phyloP scores from a whole-genome alignment of 92 coral and sea anemone species.

The Epizoanthus stellaris region DNA sequence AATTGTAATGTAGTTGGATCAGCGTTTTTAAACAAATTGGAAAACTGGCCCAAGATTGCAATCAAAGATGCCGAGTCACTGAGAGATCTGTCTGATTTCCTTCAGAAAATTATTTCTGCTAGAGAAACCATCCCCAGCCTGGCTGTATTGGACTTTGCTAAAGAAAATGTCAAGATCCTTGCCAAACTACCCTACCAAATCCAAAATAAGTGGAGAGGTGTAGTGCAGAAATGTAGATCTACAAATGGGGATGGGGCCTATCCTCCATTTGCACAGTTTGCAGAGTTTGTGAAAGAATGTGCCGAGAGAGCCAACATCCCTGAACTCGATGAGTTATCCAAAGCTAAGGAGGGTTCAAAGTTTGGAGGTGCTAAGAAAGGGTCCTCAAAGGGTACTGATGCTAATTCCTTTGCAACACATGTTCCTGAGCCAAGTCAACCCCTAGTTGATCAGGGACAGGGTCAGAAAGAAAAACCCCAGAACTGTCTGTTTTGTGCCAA shows the following conservation, averaged over 20 bases:
- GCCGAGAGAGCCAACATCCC: conserved; percentile 53
- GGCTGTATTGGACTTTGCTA: conserved; percentile 47
- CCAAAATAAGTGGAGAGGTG: conserved; percentile 38
- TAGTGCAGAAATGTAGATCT: conserved; percentile 21
- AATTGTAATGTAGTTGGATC: conserved; percentile 39
- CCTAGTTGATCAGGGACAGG: conserved; percentile 23
- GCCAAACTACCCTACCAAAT: conserved; percentile 41
- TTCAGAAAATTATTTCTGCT: conserved; percentile 48
- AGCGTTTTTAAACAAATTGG: conserved; percentile 30
- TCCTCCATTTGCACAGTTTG: conserved; percentile 48
- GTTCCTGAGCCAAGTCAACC: conserved; percentile 34
- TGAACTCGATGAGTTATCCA: conserved; percentile 41
- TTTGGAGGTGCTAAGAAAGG: conserved; percentile 23
- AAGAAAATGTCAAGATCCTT: conserved; percentile 49
- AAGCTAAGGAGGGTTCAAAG: conserved; percentile 41
- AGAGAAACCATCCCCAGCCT: conserved; percentile 25
- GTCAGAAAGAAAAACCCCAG: conserved; percentile 7
- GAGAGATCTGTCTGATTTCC: conserved; percentile 54
- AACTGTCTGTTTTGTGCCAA: conserved; percentile 47
- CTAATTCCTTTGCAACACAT: conserved; percentile 27
- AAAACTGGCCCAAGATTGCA: conserved; percentile 47
- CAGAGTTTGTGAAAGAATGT: conserved; percentile 43
- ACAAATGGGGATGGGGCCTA: conserved; percentile 40
- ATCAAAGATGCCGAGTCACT: conserved; percentile 43
- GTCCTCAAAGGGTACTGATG: conserved; percentile 21